phyloP scores from a whole-genome alignment of 2,888 invertebrate genomes.

The Nephrotoma flavescens region DNA sequence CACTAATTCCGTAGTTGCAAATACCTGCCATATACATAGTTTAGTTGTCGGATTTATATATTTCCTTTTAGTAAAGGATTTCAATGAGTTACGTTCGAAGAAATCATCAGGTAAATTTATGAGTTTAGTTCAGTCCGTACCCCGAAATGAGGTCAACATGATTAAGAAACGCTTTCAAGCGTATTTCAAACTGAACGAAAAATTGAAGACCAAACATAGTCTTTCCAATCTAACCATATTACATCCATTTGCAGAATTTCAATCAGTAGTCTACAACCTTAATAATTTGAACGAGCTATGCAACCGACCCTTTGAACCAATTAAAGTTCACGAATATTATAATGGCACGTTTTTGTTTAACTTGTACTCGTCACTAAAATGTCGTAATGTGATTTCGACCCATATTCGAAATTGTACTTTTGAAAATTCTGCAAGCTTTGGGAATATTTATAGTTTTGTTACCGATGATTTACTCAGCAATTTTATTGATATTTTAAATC shows the following conservation, averaged over 20 bases:
- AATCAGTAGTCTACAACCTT: conserved; percentile 26
- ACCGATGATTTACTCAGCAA: neutral
- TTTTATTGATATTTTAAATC: conserved; percentile 23
- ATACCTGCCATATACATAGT: conserved; percentile 23
- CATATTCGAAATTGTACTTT: conserved; percentile 39
- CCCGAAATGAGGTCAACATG: conserved; percentile 6
- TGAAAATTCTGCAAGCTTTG: conserved; percentile 19
- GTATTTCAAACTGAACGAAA: conserved; percentile 28
- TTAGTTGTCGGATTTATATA: conserved; percentile 24
- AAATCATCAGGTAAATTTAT: neutral
- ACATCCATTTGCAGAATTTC: conserved; percentile 29
- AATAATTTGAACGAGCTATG: conserved; percentile 45
- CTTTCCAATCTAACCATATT: conserved; percentile 22
- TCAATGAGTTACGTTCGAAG: neutral
- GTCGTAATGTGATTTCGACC: conserved; percentile 36
- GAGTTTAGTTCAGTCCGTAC: neutral
- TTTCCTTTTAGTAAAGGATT: conserved; percentile 18
- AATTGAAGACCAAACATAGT: conserved; percentile 22
- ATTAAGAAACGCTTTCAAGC: conserved; percentile 20
- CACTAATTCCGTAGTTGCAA: conserved; percentile 22
- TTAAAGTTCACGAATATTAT: conserved; percentile 45
- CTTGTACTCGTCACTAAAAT: conserved; percentile 44
- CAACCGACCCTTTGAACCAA: conserved; percentile 39
- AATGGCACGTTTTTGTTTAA: conserved; percentile 69
- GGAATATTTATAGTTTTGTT: neutral